These are phyloP conservation scores for Polypedilum vanderplanki DNA, from an alignment of 1,140 invertebrate species.

Conservation along the genomic window DNA sequence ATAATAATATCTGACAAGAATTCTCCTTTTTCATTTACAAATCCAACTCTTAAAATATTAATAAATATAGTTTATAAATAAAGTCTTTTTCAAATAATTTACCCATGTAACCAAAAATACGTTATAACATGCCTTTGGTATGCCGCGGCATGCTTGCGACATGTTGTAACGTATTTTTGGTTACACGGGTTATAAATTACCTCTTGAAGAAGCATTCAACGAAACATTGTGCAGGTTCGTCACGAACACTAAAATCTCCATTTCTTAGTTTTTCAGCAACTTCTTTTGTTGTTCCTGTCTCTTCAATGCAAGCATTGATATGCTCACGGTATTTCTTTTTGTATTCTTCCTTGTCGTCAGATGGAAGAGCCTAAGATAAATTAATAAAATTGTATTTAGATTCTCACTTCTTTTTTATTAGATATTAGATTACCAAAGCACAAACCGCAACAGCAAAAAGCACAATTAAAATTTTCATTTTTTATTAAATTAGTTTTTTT, in stretches of 20 bases:
- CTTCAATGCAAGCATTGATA: background rate
- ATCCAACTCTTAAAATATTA: background rate
- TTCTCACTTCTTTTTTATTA: no score
- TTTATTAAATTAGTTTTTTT: background rate
- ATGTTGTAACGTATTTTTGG: no score
- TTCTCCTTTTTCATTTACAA: background rate
- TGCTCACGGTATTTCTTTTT: background rate
- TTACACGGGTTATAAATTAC: no score
- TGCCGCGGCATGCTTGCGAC: no score
- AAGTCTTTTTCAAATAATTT: background rate
- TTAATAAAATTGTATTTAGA: background rate
- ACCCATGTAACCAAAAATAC: no score
- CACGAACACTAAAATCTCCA: background rate
- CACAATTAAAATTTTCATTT: slow-evolving; percentile 1
- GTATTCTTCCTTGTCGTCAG: background rate
- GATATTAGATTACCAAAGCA: slow-evolving; percentile 4
- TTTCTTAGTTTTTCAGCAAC: background rate
- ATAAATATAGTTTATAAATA: background rate
- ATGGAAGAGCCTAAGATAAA: background rate
- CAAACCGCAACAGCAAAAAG: background rate
- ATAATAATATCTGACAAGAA: background rate
- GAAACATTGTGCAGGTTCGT: background rate
- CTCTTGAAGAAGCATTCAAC: background rate
- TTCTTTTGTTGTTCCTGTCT: background rate
- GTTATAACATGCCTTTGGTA: no score